Percentiles rank a stretch among this genome's conserved stretches.
phyloP scores from a whole-genome alignment of 2,113 vertebrate species.

The Bombycilla garrulus region DNA sequence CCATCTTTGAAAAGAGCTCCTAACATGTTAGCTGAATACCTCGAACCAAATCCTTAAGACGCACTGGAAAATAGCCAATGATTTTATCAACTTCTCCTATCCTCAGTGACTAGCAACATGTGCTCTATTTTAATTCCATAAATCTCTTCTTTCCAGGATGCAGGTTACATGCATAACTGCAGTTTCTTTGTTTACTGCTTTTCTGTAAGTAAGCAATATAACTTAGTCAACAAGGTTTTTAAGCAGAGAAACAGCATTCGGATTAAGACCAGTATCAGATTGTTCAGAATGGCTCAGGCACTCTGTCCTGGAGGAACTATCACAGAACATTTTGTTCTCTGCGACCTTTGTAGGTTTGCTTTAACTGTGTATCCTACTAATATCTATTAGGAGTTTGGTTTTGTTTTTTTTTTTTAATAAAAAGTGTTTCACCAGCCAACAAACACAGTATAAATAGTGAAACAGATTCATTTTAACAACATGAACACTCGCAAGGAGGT shows the following conservation, averaged over 20 bases:
- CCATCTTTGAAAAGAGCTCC: not conserved
- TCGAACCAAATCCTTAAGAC: not conserved
- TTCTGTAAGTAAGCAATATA: not conserved
- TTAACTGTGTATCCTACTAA: not conserved
- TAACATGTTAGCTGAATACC: not conserved
- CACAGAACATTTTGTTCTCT: not conserved
- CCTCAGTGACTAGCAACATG: not conserved
- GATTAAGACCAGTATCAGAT: not conserved
- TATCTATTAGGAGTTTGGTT: not conserved
- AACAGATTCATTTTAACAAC: not conserved
- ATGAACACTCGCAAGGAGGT: not conserved
- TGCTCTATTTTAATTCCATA: not conserved
- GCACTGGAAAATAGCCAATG: not conserved
- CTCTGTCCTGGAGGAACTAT: not conserved
- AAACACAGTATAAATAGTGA: not conserved
- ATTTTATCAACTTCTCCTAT: not conserved
- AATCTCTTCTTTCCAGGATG: not conserved
- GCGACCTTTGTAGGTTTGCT: not conserved
- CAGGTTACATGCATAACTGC: not conserved
- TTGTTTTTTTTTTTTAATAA: not conserved
- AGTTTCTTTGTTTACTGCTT: not conserved
- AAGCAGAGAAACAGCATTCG: not conserved
- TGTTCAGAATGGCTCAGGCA: not conserved
- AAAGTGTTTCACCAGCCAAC: not conserved
- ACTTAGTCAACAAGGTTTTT: not conserved